Percentiles rank a stretch among this genome's conserved stretches.
These are phyloP conservation scores for Vulpes lagopus DNA, from an alignment of 2,113 vertebrate species.

Conservation along the genomic window DNA sequence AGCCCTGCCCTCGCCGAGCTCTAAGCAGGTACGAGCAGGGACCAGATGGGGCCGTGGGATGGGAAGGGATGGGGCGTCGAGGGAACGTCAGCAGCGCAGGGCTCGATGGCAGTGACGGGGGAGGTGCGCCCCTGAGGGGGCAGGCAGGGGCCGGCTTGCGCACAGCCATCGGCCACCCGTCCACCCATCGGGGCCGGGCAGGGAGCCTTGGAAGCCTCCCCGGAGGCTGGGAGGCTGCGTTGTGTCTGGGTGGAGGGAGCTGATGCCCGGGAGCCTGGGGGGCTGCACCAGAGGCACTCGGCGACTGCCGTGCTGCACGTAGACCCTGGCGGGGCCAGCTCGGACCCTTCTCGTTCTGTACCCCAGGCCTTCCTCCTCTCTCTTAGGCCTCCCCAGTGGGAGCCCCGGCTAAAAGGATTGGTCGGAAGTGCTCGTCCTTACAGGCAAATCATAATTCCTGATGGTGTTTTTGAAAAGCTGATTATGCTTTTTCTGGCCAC, in stretches of 20 bases:
- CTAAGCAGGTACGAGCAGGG: neutral
- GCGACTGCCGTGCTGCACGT: too few relatives aligned
- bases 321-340: neutral
- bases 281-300: neutral
- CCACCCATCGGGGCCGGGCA: too few relatives aligned
- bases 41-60: neutral
- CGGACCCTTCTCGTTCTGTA: neutral
- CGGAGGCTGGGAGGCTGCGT: fast-evolving
- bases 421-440: neutral
- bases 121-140: neutral
- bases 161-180: too few relatives aligned
- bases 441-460: neutral
- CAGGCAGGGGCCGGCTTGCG: too few relatives aligned
- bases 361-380: neutral
- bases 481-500: neutral
- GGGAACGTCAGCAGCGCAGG: neutral
- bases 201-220: neutral
- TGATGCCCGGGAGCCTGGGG: neutral
- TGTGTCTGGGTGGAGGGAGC: neutral
- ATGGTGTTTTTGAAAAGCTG: neutral
- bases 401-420: neutral
- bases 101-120: neutral
- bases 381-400: neutral
- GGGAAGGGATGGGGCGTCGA: neutral
- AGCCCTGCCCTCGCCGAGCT: neutral